Percentiles rank a stretch among this genome's conserved stretches.
phyloP scores from a whole-genome alignment of 2,888 invertebrate genomes.

The Oithona nana region DNA sequence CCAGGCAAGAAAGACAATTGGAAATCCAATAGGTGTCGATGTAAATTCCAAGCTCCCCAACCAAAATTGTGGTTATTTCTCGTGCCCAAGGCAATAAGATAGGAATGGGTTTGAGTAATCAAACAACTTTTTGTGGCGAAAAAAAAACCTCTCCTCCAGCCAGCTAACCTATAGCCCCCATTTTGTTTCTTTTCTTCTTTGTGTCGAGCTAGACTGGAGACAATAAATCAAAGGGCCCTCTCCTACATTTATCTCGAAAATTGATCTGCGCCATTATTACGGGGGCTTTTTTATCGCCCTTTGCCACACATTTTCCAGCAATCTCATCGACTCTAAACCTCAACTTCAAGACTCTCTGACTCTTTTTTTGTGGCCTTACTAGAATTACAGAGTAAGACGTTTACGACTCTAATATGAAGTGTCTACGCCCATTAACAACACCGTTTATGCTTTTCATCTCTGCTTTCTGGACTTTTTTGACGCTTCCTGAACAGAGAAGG shows the following conservation, averaged over 20 bases:
- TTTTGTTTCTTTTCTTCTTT: neutral
- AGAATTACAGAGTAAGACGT: too few relatives aligned
- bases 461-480: too few relatives aligned
- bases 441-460: too few relatives aligned
- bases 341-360: too few relatives aligned
- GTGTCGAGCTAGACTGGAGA: neutral
- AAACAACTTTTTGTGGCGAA: neutral
- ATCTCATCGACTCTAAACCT: neutral
- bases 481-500: too few relatives aligned
- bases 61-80: neutral
- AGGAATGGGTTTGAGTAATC: neutral
- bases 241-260: neutral
- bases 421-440: too few relatives aligned
- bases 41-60: neutral
- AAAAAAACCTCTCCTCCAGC: neutral
- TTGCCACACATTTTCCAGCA: neutral
- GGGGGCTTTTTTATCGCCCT: neutral
- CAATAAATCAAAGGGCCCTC: neutral
- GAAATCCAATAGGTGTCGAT: too few relatives aligned
- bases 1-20: too few relatives aligned
- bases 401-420: too few relatives aligned
- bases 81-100: neutral
- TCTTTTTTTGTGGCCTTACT: too few relatives aligned
- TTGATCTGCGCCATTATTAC: neutral
- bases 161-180: too few relatives aligned